A percentile compares a stretch with the other conserved stretches of the same genome.
Evolutionary conservation across 2,888 invertebrate species (phyloP).

Genomic region (Rhamnusium bicolor): DNA sequence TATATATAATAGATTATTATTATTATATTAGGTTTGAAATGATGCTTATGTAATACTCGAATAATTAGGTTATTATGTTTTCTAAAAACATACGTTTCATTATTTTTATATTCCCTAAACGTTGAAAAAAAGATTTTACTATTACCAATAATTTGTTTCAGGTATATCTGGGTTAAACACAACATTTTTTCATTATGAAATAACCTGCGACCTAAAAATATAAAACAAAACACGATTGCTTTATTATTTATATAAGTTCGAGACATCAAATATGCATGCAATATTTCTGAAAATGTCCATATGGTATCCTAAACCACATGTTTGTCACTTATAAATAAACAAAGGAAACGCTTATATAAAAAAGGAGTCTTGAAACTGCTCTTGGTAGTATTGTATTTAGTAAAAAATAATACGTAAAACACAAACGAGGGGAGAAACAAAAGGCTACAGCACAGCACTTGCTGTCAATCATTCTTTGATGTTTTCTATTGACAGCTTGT

Average conservation of each 20-base stretch:
- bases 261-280: background rate
- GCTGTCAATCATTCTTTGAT: constrained; percentile 46
- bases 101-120: too few species aligned
- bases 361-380: constrained; percentile 31
- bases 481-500: constrained; percentile 42
- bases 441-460: constrained; percentile 31
- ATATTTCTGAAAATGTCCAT: background rate
- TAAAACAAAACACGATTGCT: too few species aligned
- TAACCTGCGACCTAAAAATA: too few species aligned
- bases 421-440: constrained; percentile 39
- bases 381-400: constrained; percentile 32
- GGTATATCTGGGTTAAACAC: too few species aligned
- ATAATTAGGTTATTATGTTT: too few species aligned
- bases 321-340: constrained; percentile 1
- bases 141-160: too few species aligned
- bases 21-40: too few species aligned
- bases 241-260: background rate
- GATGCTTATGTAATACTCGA: too few species aligned
- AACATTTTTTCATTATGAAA: too few species aligned
- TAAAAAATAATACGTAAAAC: constrained; percentile 38
- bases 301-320: constrained; percentile 14
- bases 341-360: constrained; percentile 9
- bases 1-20: too few species aligned
- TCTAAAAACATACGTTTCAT: too few species aligned
- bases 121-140: too few species aligned